Percentiles rank a stretch among this genome's conserved stretches.
Evolutionary conservation across 1,140 invertebrate genomes (phyloP).

Genomic region (Heliothis virescens): DNA sequence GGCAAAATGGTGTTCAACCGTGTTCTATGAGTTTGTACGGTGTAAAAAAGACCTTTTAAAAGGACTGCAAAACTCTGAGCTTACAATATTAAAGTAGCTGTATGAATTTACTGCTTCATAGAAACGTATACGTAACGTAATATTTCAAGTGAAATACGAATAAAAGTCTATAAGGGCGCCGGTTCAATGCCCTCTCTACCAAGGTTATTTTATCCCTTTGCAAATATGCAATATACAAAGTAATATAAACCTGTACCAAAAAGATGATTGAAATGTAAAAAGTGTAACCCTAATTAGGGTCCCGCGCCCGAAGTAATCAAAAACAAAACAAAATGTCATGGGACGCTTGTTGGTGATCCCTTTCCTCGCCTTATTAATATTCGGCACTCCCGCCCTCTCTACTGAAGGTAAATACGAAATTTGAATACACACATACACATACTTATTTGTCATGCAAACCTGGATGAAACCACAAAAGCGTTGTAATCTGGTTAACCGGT

Average conservation of each 20-base stretch:
- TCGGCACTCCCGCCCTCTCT: slow-evolving; percentile 33
- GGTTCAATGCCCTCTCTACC: background rate
- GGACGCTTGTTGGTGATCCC: slow-evolving; percentile 41
- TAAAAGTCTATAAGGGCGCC: background rate
- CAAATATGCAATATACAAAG: slow-evolving; percentile 19
- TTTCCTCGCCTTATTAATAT: slow-evolving; percentile 39
- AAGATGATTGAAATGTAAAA: slow-evolving; percentile 36
- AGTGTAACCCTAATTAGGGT: slow-evolving; percentile 43
- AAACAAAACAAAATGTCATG: slow-evolving; percentile 52
- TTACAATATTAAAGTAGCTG: too few species aligned
- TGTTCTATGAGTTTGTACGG: background rate
- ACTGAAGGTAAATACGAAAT: slow-evolving; percentile 54
- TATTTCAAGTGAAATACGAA: too few species aligned
- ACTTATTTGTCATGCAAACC: slow-evolving; percentile 52
- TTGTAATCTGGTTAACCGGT: slow-evolving; percentile 64
- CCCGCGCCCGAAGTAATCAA: slow-evolving; percentile 45
- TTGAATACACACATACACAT: slow-evolving; percentile 51
- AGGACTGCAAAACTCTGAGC: background rate
- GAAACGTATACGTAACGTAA: too few species aligned
- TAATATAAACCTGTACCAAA: slow-evolving; percentile 39
- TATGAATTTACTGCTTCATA: too few species aligned
- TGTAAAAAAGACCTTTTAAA: background rate
- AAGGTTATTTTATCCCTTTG: slow-evolving; percentile 10
- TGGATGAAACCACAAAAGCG: slow-evolving; percentile 60
- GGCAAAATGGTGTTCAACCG: slow-evolving; percentile 17